Evolutionary conservation across 2,888 invertebrate genomes (phyloP).

Genomic region (Brenthis hecate): DNA sequence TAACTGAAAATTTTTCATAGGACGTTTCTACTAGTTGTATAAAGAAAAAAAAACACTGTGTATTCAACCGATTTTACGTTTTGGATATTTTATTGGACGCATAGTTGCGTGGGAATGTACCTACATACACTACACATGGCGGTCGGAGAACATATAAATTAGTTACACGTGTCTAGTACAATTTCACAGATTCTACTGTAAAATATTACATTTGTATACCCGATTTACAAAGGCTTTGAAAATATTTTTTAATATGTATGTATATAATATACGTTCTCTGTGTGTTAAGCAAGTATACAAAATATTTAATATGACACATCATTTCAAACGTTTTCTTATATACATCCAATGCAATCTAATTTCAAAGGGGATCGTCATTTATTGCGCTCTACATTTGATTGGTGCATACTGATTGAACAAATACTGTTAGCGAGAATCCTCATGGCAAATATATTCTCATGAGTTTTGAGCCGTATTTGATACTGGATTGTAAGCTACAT

Average conservation of each 20-base stretch:
- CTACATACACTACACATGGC: neutral
- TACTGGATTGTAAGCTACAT: neutral
- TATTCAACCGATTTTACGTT: constrained; percentile 19
- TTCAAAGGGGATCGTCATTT: constrained; percentile 10
- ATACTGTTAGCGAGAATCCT: neutral
- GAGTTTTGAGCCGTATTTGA: neutral
- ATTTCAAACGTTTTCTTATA: no score
- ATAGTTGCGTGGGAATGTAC: constrained; percentile 34
- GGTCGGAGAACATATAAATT: constrained; percentile 17
- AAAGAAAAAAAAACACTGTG: constrained; percentile 15
- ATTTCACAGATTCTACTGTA: constrained; percentile 19
- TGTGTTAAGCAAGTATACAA: no score
- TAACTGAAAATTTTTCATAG: constrained; percentile 5
- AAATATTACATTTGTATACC: neutral
- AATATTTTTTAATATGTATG: no score
- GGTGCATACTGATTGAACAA: constrained; percentile 15
- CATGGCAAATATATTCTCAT: constrained; percentile 7
- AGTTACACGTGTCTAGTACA: constrained; percentile 26
- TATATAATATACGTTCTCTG: no score
- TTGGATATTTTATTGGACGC: constrained; percentile 17
- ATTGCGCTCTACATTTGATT: constrained; percentile 17
- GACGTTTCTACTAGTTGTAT: neutral
- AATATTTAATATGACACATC: no score
- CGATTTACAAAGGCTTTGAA: neutral
- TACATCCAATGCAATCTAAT: constrained; percentile 1